Evolutionary conservation across 2,888 invertebrate species (phyloP), one percentile per base, ranked within the genome.

Genomic region (Diarsia brunnea): DNA sequence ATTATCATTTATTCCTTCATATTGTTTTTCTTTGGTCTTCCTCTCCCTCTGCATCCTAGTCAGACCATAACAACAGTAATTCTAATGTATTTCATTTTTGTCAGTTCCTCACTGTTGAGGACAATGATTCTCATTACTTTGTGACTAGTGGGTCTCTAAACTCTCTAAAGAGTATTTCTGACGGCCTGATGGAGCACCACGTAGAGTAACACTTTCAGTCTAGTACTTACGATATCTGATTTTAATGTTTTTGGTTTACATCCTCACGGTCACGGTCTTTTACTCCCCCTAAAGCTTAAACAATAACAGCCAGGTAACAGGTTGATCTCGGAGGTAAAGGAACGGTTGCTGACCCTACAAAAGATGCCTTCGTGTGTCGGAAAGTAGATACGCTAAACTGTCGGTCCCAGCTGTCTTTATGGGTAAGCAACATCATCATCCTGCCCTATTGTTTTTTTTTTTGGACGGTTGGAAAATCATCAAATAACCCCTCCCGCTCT

Each of bases 221-320:
- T 19, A 67, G 1, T 14, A 38, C 10, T 65, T n/a, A 4, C 38
- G 38, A 38, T 38, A 38, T 5, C 38, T 38, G 3, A 0, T 38
- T 38, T 38, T 38, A 38, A 51, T 16, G 7, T 43, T 4, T 16
- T 16, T 24, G 21, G 27, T 27, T 12, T 43, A 61, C 4, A 16
- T 53, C 53, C 53, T 24, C 53, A 53, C n/a, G n/a, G n/a, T n/a
- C n/a, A n/a, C n/a, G n/a, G 53, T 53, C n/a, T n/a, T 53, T 53
- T n/a, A 53, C 0, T 53, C n/a, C 53, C n/a, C 5, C 4, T 53
- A n/a, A 24, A 53, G n/a, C 4, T 53, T 53, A 24, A n/a, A 24
- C 19, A 55, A 24, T 24, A n/a, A 24, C 24, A 14, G 14, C 24
- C 14, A n/a, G n/a, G n/a, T n/a, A n/a, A n/a, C n/a, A n/a, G n/a